Evolutionary conservation across 2,888 invertebrate species (phyloP), one percentile per base, ranked within the genome.

Genomic region (Stramonita haemastoma): DNA sequence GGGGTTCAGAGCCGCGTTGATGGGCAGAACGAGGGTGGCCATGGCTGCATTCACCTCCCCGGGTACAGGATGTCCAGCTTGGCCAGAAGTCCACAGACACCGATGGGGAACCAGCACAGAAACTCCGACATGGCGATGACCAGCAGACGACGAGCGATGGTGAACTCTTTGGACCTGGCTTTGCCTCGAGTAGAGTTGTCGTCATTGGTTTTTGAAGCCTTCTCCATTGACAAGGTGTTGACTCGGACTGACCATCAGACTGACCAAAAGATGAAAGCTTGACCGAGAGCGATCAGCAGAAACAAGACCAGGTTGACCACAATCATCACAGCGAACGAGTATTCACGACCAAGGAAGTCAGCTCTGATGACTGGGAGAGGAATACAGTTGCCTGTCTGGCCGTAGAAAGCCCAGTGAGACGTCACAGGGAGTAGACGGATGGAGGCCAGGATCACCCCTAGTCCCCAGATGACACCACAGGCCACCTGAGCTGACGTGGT

Each of bases 291-390:
- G 34, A 46, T 81, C 19, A 81, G 22, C 81, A 81, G 81, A 22
- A 81, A 81, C 26, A 81, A 36, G 17, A 36, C 36, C 0, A 81
- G 22, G 81, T 81, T 81, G 19, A 81, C 22, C 8, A 19, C 19
- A 19, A 81, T 36, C 26, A 81, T n/a, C 36, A 81, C 81, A 22
- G 17, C 22, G 36, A 81, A 81, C 22, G 81, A 34, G n/a, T 81
- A 81, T 34, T 13, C 36, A 19, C 36, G 81, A 15, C 36, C 81
- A 36, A 36, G 19, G 22, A 36, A 81, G 17, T 0, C 36, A 6
- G 15, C 22, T 0, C 90, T 66, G 19, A 87, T 90, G 85, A 91
- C 89, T 46, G 91, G 91, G 19, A 91, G 86, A 0, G 91, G 91
- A 6, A 91, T 89, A 46, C 91, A 89, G 1, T 90, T 88, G 6